Percentiles rank a stretch among this genome's conserved stretches.
Evolutionary conservation across 2,888 invertebrate species (phyloP).

Genomic region (Conus canariensis): DNA sequence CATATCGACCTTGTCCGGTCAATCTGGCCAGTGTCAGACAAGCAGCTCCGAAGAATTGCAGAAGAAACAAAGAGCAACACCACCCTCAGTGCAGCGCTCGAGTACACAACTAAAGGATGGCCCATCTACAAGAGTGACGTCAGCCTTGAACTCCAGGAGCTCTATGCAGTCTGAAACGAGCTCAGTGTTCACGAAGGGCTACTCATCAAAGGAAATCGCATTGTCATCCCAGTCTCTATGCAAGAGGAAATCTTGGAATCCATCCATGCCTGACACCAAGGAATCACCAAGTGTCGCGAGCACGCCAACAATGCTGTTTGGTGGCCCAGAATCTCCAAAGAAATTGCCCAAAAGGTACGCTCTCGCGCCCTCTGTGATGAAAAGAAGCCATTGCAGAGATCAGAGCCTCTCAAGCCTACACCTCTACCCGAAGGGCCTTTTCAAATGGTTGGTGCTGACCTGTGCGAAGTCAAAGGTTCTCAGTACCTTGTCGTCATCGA

Average conservation of each 20-base stretch:
- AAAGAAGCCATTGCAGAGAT: neutral
- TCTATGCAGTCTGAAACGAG: neutral
- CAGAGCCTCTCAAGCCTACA: slow-evolving; percentile 27
- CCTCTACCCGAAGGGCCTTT: slow-evolving; percentile 20
- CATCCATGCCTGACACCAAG: slow-evolving; percentile 32
- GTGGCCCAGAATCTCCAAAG: slow-evolving; percentile 24
- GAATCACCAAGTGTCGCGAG: slow-evolving; percentile 29
- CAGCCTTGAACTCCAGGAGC: neutral
- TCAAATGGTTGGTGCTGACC: neutral
- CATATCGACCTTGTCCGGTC: neutral
- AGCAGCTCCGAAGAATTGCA: neutral
- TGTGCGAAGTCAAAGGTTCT: neutral
- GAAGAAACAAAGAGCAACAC: neutral
- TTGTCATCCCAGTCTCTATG: slow-evolving; percentile 31
- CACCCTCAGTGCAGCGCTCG: neutral
- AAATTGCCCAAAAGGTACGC: slow-evolving; percentile 8
- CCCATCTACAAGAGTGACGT: slow-evolving; percentile 15
- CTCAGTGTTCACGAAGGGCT: neutral
- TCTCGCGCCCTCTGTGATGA: slow-evolving; percentile 26
- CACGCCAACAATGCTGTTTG: neutral
- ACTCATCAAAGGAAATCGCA: neutral
- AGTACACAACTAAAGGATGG: slow-evolving; percentile 27
- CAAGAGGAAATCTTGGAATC: slow-evolving; percentile 8
- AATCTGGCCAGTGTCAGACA: slow-evolving; percentile 16
- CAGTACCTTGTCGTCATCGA: slow-evolving; percentile 26